phyloP scores from a whole-genome alignment of 2,888 invertebrate species.

The Tricholauxania praeusta region DNA sequence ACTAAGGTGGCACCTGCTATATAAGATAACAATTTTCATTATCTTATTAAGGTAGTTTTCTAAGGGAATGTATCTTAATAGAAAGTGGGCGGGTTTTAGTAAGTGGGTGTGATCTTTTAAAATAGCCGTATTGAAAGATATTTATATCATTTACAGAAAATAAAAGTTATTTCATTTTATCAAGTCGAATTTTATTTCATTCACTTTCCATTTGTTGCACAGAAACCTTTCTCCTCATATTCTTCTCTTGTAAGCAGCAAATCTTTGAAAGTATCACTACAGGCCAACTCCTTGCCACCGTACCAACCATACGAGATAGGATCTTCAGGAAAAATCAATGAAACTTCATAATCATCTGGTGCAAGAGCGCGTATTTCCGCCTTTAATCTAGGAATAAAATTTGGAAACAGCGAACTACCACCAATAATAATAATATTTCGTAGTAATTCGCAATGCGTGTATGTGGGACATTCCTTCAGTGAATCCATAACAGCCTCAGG shows the following conservation, averaged over 20 bases:
- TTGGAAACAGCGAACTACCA: conserved; percentile 82
- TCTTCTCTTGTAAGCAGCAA: conserved; percentile 84
- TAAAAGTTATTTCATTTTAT: not conserved
- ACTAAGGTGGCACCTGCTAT: too few relatives aligned
- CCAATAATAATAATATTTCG: conserved; percentile 90
- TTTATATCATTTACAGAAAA: not conserved
- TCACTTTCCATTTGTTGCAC: conserved; percentile 51
- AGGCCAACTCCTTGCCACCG: conserved; percentile 83
- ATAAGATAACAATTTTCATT: too few relatives aligned
- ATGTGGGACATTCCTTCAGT: conserved; percentile 80
- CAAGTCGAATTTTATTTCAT: conserved; percentile 5
- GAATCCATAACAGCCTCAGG: conserved; percentile 87
- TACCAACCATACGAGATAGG: conserved; percentile 90
- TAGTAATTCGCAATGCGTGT: conserved; percentile 81
- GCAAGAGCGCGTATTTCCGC: conserved; percentile 84
- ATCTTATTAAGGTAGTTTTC: too few relatives aligned
- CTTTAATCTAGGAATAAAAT: conserved; percentile 83
- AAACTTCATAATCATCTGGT: conserved; percentile 82
- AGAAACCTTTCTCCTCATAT: conserved; percentile 88
- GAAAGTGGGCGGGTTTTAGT: too few relatives aligned
- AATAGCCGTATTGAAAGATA: too few relatives aligned
- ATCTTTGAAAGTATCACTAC: conserved; percentile 79
- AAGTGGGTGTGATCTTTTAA: too few relatives aligned
- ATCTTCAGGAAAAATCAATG: conserved; percentile 77
- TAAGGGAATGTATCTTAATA: too few relatives aligned